Base-by-base conservation (phyloP, 2,797 vertebrate genomes). In the Mergus octosetaceus region DNA sequence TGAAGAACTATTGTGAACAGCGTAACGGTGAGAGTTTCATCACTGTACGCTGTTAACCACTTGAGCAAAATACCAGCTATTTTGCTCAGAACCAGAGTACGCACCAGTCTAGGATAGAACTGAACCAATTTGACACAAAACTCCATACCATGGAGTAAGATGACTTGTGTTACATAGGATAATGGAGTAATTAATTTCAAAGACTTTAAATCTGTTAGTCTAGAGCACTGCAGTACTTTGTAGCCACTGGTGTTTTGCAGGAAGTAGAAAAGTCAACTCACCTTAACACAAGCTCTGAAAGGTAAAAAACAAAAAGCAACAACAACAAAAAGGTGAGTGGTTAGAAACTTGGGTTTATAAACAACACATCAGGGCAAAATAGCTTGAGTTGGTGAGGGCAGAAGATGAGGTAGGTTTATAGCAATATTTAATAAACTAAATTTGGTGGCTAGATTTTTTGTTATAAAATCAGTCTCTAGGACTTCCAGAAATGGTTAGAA, bases 71-170 rank as follows among this genome's bases (percentile, higher is more conserved):
- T 14, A 53, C 9, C 36, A 54, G 8, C 30, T 0, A 0, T 34
- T n/a, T 30, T 27, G 13, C 62, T 86, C 58, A 27, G 21, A 57
- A 43, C 24, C 43, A 39, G 53, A 73, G 38, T 19, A 39, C 15
- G 32, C 0, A 2, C 6, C 7, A 43, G 32, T 21, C 56, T 45
- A 28, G 77, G 65, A 22, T 11, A 66, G 0, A 0, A 4, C 56
- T 32, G 24, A 87, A 25, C 15, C 66, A 76, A 79, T 69, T 60
- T 69, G 58, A 62, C 32, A 66, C 47, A 77, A 47, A 85, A n/a
- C 87, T 91, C 56, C 30, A 30, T 15, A n/a, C 13, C 27, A 49
- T 0, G 3, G 60, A 58, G 8, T 14, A 78, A 57, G n/a, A 25
- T 3, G 25, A 41, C 17, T 41, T 57, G 28, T 21, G 56, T 38